phyloP scores from a whole-genome alignment of 1,140 invertebrate genomes.

The Diachasmimorpha longicaudata region DNA sequence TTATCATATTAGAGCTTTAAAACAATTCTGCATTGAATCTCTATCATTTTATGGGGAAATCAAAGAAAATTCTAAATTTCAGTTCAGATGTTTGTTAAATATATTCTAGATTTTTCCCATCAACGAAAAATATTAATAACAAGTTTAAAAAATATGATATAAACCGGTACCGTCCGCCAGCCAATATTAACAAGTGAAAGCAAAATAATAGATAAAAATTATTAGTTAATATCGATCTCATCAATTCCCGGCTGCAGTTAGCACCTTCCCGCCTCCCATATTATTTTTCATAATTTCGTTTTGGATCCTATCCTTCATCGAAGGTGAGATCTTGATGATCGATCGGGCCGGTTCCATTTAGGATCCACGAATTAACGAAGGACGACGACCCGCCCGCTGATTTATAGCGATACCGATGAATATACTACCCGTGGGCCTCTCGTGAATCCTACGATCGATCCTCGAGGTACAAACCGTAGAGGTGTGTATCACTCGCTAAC shows the following conservation, averaged over 20 bases:
- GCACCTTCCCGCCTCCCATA: not conserved
- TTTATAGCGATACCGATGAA: not conserved
- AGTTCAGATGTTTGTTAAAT: not conserved
- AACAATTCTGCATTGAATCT: too few species aligned
- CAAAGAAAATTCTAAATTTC: not conserved
- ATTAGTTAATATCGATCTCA: not conserved
- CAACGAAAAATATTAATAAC: too few species aligned
- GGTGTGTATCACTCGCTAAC: not conserved
- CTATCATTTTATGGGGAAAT: too few species aligned
- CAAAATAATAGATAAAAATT: too few species aligned
- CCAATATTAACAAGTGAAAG: too few species aligned
- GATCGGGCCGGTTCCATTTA: conserved; percentile 7
- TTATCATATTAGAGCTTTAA: too few species aligned
- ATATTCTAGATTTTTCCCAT: not conserved
- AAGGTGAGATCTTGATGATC: conserved; percentile 19
- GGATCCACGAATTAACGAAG: conserved; percentile 27
- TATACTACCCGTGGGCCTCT: conserved; percentile 1
- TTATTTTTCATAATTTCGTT: not conserved
- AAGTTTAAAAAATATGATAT: too few species aligned
- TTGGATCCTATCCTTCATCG: not conserved
- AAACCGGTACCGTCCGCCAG: too few species aligned
- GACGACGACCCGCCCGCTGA: conserved; percentile 5
- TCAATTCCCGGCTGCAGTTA: not conserved
- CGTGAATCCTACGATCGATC: conserved; percentile 26
- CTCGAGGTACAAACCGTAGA: conserved; percentile 1